These are phyloP conservation scores for Gobio occitaniae DNA, from an alignment of 2,797 vertebrate genomes.

Conservation along the genomic window DNA sequence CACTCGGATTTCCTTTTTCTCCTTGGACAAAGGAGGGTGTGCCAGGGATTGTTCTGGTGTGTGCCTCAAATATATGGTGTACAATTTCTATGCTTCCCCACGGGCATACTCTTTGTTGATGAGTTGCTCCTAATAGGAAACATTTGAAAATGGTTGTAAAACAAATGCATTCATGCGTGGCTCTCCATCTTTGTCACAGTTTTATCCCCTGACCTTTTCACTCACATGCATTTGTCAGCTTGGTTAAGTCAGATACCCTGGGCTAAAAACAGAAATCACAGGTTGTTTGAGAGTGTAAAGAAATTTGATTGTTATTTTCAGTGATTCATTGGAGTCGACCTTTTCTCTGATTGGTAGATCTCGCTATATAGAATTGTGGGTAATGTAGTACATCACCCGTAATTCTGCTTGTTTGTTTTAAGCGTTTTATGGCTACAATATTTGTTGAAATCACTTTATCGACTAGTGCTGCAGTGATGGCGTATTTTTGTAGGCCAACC, in stretches of 20 bases:
- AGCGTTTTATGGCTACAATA: background rate
- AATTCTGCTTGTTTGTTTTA: background rate
- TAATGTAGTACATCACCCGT: background rate
- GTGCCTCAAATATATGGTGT: background rate
- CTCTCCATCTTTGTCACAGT: background rate
- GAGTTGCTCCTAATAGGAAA: background rate
- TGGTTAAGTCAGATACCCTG: background rate
- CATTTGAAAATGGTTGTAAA: background rate
- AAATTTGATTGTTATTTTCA: too few relatives aligned
- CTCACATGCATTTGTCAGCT: background rate
- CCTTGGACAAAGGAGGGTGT: conserved; percentile 14
- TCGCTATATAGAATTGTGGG: background rate
- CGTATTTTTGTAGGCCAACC: background rate
- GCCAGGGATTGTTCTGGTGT: conserved; percentile 50
- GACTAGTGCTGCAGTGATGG: background rate
- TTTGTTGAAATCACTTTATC: background rate
- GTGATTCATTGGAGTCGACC: background rate
- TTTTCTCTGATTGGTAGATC: background rate
- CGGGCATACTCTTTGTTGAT: background rate
- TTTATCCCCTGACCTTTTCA: background rate
- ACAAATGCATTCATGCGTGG: background rate
- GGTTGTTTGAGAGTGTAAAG: too few relatives aligned
- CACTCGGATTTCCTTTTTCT: conserved; percentile 40
- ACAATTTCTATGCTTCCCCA: background rate
- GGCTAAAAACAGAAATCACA: background rate